These are phyloP conservation scores for Bembecia ichneumoniformis DNA, from an alignment of 2,888 invertebrate species.

Conservation along the genomic window DNA sequence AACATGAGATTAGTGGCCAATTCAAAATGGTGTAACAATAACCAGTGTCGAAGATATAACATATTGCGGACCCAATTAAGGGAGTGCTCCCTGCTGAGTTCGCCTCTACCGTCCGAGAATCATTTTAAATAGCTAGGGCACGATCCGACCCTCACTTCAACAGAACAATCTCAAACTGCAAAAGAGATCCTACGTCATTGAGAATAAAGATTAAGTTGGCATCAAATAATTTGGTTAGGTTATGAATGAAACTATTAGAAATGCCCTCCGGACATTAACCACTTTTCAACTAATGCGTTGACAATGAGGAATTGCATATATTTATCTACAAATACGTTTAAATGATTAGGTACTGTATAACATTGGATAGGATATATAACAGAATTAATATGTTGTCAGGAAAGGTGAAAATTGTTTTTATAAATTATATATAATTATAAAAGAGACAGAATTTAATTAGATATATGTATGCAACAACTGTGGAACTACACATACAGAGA, in stretches of 20 bases:
- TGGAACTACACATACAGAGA: too few species aligned
- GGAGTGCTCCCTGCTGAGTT: conserved; percentile 59
- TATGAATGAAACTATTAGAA: conserved; percentile 47
- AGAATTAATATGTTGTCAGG: too few species aligned
- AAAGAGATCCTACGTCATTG: conserved; percentile 16
- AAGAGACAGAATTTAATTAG: too few species aligned
- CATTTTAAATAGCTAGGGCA: conserved; percentile 56
- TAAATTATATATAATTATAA: too few species aligned
- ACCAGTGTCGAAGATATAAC: conserved; percentile 44
- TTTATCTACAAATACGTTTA: too few species aligned
- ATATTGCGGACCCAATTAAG: conserved; percentile 69
- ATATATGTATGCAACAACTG: too few species aligned
- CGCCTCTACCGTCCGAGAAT: conserved; percentile 50
- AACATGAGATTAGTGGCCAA: conserved; percentile 17
- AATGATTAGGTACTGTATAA: too few species aligned
- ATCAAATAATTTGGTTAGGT: conserved; percentile 22
- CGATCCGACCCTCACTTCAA: conserved; percentile 45
- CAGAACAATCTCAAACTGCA: conserved; percentile 4
- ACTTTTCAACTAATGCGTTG: conserved; percentile 46
- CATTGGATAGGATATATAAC: too few species aligned
- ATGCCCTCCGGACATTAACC: conserved; percentile 49
- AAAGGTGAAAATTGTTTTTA: too few species aligned
- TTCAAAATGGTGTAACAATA: conserved; percentile 21
- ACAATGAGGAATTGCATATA: conserved; percentile 45
- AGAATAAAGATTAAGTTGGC: conserved; percentile 14